phyloP scores from a whole-genome alignment of 2,888 invertebrate genomes.

The Hetaerina titia region DNA sequence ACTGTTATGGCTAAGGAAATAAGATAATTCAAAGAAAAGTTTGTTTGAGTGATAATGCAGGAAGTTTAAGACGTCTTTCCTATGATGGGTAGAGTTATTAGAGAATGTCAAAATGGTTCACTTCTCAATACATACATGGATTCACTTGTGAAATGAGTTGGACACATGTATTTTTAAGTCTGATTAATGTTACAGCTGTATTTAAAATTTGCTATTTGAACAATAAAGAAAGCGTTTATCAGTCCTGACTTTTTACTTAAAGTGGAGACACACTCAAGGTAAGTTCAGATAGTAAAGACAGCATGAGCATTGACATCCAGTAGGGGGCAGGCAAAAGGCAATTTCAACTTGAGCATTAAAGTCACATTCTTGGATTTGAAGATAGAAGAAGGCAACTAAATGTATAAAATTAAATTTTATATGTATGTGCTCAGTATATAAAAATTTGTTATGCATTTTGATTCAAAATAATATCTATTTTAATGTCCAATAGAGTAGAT shows the following conservation, averaged over 20 bases:
- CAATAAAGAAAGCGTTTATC: constrained; percentile 19
- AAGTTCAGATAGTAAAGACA: too few species aligned
- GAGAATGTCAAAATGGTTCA: neutral
- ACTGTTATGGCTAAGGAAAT: neutral
- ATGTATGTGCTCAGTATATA: too few species aligned
- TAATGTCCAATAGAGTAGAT: too few species aligned
- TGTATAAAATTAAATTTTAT: too few species aligned
- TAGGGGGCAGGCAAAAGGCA: too few species aligned
- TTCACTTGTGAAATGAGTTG: neutral
- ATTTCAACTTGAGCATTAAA: too few species aligned
- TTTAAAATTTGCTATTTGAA: neutral
- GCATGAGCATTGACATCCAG: too few species aligned
- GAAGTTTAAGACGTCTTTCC: neutral
- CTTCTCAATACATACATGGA: neutral
- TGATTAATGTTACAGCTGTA: constrained; percentile 19
- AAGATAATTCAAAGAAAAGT: neutral
- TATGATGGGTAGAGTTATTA: neutral
- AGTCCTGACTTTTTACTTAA: neutral
- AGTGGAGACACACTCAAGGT: too few species aligned
- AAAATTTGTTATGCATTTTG: too few species aligned
- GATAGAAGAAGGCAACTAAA: too few species aligned
- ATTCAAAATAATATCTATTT: too few species aligned
- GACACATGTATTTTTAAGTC: neutral
- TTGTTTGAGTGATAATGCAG: neutral
- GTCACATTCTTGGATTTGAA: too few species aligned